A percentile compares a stretch with the other conserved stretches of the same genome.
Evolutionary conservation across 2,797 vertebrate genomes (phyloP).

Genomic region (Typhlichthys subterraneus): DNA sequence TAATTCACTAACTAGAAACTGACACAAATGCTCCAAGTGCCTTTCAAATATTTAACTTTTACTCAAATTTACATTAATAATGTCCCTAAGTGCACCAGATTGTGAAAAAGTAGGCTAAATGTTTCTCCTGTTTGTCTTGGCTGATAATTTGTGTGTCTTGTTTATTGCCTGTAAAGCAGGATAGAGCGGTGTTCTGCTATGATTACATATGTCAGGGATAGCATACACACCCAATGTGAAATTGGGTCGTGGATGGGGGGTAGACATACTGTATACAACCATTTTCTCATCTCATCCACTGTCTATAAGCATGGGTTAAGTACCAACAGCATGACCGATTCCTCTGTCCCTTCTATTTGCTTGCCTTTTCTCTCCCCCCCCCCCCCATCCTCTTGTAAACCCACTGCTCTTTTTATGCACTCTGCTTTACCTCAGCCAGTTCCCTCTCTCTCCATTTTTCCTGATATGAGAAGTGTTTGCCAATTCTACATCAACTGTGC

Average conservation of each 20-base stretch:
- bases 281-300: neutral
- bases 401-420: no score
- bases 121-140: neutral
- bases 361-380: slow-evolving; percentile 11
- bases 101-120: neutral
- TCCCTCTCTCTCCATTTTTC: slow-evolving; percentile 4
- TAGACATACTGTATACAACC: slow-evolving; percentile 11
- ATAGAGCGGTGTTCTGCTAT: slow-evolving; percentile 24
- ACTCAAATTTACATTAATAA: neutral
- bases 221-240: slow-evolving; percentile 36
- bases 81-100: neutral
- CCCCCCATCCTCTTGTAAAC: neutral
- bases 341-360: neutral
- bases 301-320: no score
- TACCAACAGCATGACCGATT: neutral
- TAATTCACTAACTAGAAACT: neutral
- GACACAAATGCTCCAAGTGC: neutral
- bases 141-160: neutral
- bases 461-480: slow-evolving; percentile 28
- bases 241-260: slow-evolving; percentile 7
- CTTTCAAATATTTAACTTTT: neutral
- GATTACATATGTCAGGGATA: slow-evolving; percentile 32
- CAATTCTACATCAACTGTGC: no score
- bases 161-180: slow-evolving; percentile 4
- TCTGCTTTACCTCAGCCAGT: slow-evolving; percentile 9